Evolutionary conservation across 1,140 invertebrate genomes (phyloP), one percentile per base, ranked within the genome.

Genomic region (Heliconius hermathena): DNA sequence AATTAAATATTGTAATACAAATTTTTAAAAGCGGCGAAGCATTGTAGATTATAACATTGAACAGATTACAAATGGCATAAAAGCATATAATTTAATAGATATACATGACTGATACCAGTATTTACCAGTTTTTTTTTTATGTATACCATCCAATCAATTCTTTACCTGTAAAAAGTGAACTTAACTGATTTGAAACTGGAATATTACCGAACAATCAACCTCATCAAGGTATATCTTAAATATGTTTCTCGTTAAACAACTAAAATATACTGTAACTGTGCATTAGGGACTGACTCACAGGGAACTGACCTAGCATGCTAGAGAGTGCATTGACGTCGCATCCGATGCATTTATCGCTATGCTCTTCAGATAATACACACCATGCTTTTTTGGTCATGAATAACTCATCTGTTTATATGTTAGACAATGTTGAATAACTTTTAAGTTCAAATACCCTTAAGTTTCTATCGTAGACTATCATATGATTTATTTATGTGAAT

Each of bases 251-350:
- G 26, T 46, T 71, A n/a, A 33, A 74, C 8, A 29, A 18, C 52
- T 90, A 22, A 57, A 33, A 33, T 20, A 82, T 89, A 91, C 79
- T 38, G 89, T 94, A 94, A 93, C 92, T 91, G 92, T 93, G 91
- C 89, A 94, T 88, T 83, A 88, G 84, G 84, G 88, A 87, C 88
- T 94, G 91, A 94, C 80, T 94, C 91, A 93, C 87, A 91, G 92
- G 91, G 93, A 93, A 94, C 93, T 94, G 93, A 93, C 93, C 93
- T 94, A 94, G 89, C 91, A 91, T 93, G 92, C 90, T 93, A 83
- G 85, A 80, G 90, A 93, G 93, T 94, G 93, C 92, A 92, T 93
- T 94, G 93, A 94, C 93, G 90, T 84, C 87, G 83, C 81, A 84
- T 82, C 88, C 87, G 82, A 85, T 88, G 86, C 90, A 91, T 90